Evolutionary conservation across 2,797 vertebrate species (phyloP).

Genomic region (Rhadinocentrus ornatus): DNA sequence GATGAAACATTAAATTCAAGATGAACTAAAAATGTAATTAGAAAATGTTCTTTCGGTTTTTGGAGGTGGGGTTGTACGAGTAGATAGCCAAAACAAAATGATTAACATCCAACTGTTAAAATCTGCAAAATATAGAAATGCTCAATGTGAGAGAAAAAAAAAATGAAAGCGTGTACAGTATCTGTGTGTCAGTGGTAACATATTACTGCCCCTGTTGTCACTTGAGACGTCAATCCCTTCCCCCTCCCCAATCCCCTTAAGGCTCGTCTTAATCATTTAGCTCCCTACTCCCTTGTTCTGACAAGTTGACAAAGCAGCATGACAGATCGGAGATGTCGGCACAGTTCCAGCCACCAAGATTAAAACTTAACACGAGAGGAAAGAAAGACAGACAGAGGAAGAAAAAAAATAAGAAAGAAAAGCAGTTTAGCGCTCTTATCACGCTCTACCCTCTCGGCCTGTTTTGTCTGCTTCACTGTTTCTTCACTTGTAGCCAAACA

Average conservation of each 20-base stretch:
- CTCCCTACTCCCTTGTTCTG: conserved; percentile 51
- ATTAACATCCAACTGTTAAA: no score
- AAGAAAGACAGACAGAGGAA: conserved; percentile 14
- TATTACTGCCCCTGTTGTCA: conserved; percentile 46
- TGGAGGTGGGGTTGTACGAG: no score
- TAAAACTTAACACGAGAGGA: conserved; percentile 59
- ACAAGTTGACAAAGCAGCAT: conserved; percentile 64
- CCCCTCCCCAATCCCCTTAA: conserved; percentile 38
- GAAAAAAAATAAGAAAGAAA: neutral
- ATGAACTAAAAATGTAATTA: no score
- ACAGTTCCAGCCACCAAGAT: conserved; percentile 65
- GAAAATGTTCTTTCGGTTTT: no score
- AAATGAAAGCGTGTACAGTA: no score
- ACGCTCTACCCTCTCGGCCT: conserved; percentile 45
- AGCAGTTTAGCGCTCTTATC: conserved; percentile 49
- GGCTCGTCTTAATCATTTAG: conserved; percentile 52
- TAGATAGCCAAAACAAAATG: no score
- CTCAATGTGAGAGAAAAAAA: no score
- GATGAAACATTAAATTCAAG: no score
- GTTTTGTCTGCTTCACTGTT: conserved; percentile 42
- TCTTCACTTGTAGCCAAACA: conserved; percentile 61
- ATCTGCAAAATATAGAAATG: no score
- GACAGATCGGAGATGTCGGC: conserved; percentile 60
- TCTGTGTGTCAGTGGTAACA: no score
- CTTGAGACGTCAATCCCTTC: no score